Evolutionary conservation across 2,888 invertebrate genomes (phyloP), one percentile per base, ranked within the genome.

Genomic region (Acleris laterana): DNA sequence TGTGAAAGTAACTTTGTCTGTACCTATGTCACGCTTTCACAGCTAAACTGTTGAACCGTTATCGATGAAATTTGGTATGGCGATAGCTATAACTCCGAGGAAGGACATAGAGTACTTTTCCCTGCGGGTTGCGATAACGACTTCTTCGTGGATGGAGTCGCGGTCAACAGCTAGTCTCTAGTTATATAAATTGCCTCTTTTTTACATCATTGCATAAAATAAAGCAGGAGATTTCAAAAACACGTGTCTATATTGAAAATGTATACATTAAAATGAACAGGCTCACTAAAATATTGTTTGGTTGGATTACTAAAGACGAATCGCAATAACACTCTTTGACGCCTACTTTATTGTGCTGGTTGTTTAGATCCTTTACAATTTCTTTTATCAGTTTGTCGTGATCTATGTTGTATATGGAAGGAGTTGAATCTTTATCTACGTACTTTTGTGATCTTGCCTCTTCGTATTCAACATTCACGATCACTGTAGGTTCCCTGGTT

Each of bases 311-410:
- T 38, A 48, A 2, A 25, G 51, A 66, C 19, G 66, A 66, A 48
- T 52, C 32, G 46, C 66, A 66, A 62, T 62, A 66, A 57, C 66
- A 66, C 5, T 66, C 32, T 19, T 66, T 66, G 13, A 25, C 17
- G 6, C 57, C 6, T 5, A 19, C 56, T 6, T 62, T 66, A n/a
- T 61, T 48, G 11, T 51, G 51, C 5, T 62, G 56, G 16, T 48
- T 46, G 25, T 57, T 66, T 17, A 66, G 28, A 62, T 66, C 66
- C 6, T 57, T 57, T 5, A 66, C 38, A 51, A 66, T 62, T 62
- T 66, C 61, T 48, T 66, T 66, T 17, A 66, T 51, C 3, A 66
- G 56, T 25, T 22, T 22, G 46, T 66, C 66, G 48, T 66, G 51
- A 48, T 62, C 62, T 22, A 66, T 32, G 19, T 62, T 61, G 20